Evolutionary conservation across 2,888 invertebrate species (phyloP).

Genomic region (Stenolophus ochropezus): DNA sequence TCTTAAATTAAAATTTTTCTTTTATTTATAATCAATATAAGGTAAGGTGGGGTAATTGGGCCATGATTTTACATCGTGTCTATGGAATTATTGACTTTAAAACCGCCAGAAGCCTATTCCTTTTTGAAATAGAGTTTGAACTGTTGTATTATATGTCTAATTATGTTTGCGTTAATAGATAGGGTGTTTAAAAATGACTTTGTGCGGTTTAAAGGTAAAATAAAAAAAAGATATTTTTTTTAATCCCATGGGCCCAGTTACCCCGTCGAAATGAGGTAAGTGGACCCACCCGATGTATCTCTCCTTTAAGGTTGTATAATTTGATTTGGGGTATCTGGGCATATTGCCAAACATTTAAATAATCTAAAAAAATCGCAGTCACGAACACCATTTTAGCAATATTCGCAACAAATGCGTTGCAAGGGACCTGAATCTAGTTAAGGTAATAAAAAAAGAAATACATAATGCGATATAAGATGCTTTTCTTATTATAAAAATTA

Average conservation of each 20-base stretch:
- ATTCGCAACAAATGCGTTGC: not conserved
- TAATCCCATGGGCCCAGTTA: conserved; percentile 10
- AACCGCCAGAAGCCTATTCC: not conserved
- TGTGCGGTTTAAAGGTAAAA: conserved; percentile 9
- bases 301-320: not conserved
- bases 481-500: not conserved
- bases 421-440: not conserved
- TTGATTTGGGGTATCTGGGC: conserved; percentile 22
- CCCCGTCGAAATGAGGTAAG: conserved; percentile 10
- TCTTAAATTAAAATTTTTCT: too few species aligned
- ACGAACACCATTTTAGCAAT: conserved; percentile 20
- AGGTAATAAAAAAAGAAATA: conserved; percentile 16
- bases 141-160: not conserved
- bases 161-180: conserved; percentile 17
- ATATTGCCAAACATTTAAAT: conserved; percentile 13
- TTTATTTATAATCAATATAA: too few species aligned
- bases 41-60: not conserved
- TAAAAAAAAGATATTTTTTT: conserved; percentile 11
- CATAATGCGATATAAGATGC: conserved; percentile 28
- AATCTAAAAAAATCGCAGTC: not conserved
- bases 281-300: conserved; percentile 3
- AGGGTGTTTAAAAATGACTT: not conserved
- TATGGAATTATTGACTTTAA: not conserved
- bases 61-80: conserved; percentile 9
- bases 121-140: conserved; percentile 19